Conservation (phyloP, 2,797 vertebrate species). For the Cheirogaleus major region DNA sequence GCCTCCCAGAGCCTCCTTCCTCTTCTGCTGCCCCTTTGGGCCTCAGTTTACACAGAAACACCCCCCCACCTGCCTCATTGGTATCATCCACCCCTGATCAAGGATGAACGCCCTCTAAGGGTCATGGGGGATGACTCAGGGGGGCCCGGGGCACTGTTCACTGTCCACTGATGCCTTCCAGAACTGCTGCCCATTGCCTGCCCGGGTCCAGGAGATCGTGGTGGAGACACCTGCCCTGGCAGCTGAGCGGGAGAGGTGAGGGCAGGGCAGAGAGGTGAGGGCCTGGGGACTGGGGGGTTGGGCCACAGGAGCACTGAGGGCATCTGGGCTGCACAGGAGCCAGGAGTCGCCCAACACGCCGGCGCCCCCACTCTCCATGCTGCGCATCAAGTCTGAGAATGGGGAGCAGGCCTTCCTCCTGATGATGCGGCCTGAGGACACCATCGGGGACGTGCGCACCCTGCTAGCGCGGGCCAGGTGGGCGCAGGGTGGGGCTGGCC, state of each 20-base stretch:
- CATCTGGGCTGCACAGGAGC: constrained; percentile 56
- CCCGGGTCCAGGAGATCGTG: constrained; percentile 77
- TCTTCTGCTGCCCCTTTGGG: not conserved
- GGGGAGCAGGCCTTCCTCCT: constrained; percentile 88
- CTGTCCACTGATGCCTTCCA: constrained; percentile 9
- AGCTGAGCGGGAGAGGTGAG: constrained; percentile 63
- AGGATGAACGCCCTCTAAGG: not conserved
- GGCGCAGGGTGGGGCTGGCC: not conserved
- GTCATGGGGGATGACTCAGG: not conserved
- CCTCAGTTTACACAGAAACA: not conserved
- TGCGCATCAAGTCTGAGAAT: constrained; percentile 92
- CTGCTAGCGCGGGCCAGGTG: constrained; percentile 90
- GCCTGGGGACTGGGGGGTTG: not conserved
- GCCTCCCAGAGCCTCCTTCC: not conserved
- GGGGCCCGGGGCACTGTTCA: not conserved
- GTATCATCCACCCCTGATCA: not conserved
- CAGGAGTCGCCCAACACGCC: not conserved
- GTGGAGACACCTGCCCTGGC: constrained; percentile 88
- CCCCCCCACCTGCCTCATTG: not conserved
- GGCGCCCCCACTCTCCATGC: constrained; percentile 74
- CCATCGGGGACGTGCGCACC: constrained; percentile 89
- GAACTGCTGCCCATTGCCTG: constrained; percentile 66
- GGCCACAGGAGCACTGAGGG: not conserved
- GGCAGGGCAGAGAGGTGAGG: not conserved
- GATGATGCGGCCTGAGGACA: constrained; percentile 90